phyloP scores from a whole-genome alignment of 2,888 invertebrate genomes.

The Anticlea derivata region DNA sequence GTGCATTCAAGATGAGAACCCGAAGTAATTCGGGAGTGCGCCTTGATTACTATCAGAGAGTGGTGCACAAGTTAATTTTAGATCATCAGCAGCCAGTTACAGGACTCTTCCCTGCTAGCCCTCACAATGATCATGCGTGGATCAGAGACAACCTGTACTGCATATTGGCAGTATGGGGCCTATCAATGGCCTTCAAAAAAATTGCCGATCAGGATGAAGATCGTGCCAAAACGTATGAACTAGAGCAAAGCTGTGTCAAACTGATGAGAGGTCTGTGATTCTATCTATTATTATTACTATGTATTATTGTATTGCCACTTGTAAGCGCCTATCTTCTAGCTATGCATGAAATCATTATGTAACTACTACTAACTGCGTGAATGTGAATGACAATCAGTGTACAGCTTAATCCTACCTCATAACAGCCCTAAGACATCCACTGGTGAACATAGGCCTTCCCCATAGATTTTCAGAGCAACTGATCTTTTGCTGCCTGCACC shows the following conservation, averaged over 20 bases:
- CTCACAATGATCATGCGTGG: slow-evolving; percentile 97
- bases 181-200: slow-evolving; percentile 99
- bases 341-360: no score
- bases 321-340: no score
- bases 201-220: slow-evolving; percentile 99
- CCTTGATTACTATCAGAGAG: slow-evolving; percentile 97
- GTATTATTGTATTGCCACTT: no score
- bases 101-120: slow-evolving; percentile 96
- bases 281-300: neutral
- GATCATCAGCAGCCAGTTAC: slow-evolving; percentile 98
- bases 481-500: no score
- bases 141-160: slow-evolving; percentile 99
- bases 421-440: no score
- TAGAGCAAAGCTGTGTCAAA: slow-evolving; percentile 96
- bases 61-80: slow-evolving; percentile 97
- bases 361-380: no score
- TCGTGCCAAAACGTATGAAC: slow-evolving; percentile 97
- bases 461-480: no score
- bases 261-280: slow-evolving; percentile 87
- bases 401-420: no score
- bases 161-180: slow-evolving; percentile 98
- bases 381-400: no score
- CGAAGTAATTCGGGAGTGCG: slow-evolving; percentile 96
- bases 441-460: no score
- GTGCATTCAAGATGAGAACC: slow-evolving; percentile 87